Base-by-base conservation (phyloP, 2,797 vertebrate species). In the Neosalanx taihuensis region DNA sequence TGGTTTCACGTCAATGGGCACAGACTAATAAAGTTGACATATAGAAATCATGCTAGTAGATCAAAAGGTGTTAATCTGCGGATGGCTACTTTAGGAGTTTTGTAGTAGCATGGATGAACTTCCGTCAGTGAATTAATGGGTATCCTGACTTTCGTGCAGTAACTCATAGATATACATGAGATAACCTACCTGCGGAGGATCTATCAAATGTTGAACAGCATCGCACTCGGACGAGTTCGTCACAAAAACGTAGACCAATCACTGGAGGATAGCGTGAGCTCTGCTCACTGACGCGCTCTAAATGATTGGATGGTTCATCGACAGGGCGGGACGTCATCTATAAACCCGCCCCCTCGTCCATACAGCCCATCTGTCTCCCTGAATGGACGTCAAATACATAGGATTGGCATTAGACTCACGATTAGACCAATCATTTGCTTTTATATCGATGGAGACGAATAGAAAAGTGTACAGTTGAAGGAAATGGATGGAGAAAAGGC, bases 191-290 rank as follows among this genome's bases (percentile, higher is more conserved):
- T 46, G 41, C 41, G 41, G 41, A 46, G 51, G 10, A 17, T 17
- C 51, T 56, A 56, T 56, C 51, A 56, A 56, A 56, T 56, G 51
- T n/a, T n/a, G 51, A 18, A n/a, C n/a, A 3, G 4, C 51, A 56
- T n/a, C 15, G 18, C 51, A n/a, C 18, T 56, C 51, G 51, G 51
- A 56, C 51, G 51, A 56, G 17, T n/a, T 1, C 18, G 51, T 56
- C 51, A 56, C 51, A 56, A 56, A n/a, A 18, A 17, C n/a, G 51
- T 56, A n/a, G 51, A 56, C 51, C 51, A 56, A 56, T 56, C 51
- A n/a, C 51, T 56, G n/a, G 75, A 73, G 71, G 71, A 91, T 92
- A 94, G 93, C 92, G 91, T 91, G 93, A 94, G 92, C 93, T 94
- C 93, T 93, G 93, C 93, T 94, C 93, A 95, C 90, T 72, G 31